phyloP scores from a whole-genome alignment of 2,113 vertebrate genomes.

The Hypocryptadius cinnamomeus region DNA sequence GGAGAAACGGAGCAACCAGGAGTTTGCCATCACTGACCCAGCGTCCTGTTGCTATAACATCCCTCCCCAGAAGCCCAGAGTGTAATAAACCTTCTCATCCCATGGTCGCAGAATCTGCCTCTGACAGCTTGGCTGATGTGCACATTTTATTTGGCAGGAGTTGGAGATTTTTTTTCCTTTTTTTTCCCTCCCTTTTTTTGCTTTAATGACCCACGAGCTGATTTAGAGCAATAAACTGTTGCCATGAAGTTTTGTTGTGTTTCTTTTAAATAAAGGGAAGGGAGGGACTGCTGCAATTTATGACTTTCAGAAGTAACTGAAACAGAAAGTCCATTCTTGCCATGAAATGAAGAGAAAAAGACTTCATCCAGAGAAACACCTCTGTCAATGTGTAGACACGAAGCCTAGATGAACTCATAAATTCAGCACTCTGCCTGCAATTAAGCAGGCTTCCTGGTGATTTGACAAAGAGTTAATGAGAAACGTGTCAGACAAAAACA shows the following conservation, averaged over 20 bases:
- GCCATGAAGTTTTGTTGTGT: slow-evolving; percentile 18
- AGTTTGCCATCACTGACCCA: background rate
- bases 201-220: slow-evolving; percentile 42
- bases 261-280: slow-evolving; percentile 39
- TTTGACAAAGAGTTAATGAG: slow-evolving; percentile 41
- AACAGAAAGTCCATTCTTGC: slow-evolving; percentile 67
- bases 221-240: slow-evolving; percentile 24
- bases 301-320: slow-evolving; percentile 10
- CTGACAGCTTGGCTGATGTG: slow-evolving; percentile 47
- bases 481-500: slow-evolving; percentile 12
- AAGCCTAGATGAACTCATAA: slow-evolving; percentile 55
- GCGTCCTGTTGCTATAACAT: background rate
- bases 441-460: slow-evolving; percentile 36
- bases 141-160: slow-evolving; percentile 26
- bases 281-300: slow-evolving; percentile 24
- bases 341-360: slow-evolving; percentile 14
- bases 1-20: slow-evolving; percentile 6
- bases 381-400: slow-evolving; percentile 25
- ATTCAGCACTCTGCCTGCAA: slow-evolving; percentile 48
- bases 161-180: background rate
- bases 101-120: slow-evolving; percentile 37
- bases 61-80: background rate
- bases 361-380: slow-evolving; percentile 53
- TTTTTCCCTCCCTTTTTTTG: background rate
- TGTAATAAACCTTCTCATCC: slow-evolving; percentile 55